phyloP scores from a whole-genome alignment of 2,113 vertebrate genomes.

The Hippopotamus amphibius region DNA sequence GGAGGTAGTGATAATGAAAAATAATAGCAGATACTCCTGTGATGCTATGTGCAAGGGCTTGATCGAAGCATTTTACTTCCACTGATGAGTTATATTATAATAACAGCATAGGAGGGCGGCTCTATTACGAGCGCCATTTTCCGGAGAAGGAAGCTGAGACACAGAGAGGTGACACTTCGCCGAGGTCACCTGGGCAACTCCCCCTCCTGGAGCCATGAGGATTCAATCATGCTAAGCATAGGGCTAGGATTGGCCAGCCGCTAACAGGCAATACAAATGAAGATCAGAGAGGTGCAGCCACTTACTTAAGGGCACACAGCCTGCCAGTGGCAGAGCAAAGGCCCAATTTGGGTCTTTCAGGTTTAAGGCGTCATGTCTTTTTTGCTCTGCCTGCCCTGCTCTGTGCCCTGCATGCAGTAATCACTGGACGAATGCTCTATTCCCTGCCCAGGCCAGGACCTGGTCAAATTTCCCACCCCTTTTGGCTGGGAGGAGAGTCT shows the following conservation, averaged over 20 bases:
- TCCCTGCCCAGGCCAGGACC: no score
- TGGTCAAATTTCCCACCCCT: background rate
- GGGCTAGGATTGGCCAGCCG: background rate
- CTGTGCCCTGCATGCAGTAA: background rate
- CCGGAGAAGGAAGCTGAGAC: background rate
- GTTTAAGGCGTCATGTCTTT: background rate
- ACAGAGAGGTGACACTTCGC: background rate
- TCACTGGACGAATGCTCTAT: background rate
- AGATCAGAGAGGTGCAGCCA: background rate
- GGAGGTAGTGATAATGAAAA: background rate
- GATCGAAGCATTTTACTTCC: background rate
- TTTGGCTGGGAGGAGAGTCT: background rate
- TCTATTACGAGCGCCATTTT: background rate
- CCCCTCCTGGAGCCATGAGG: background rate
- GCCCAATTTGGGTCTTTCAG: background rate
- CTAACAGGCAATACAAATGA: background rate
- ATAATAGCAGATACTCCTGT: background rate
- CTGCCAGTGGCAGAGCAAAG: background rate
- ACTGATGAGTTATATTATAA: background rate
- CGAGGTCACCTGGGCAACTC: background rate
- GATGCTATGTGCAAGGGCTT: background rate
- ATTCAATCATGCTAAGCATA: background rate
- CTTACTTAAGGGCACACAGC: background rate
- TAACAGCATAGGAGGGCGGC: background rate
- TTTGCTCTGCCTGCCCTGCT: background rate